A percentile compares a stretch with the other conserved stretches of the same genome.
phyloP scores from a whole-genome alignment of 2,888 invertebrate species.

The Drosophila mettleri region DNA sequence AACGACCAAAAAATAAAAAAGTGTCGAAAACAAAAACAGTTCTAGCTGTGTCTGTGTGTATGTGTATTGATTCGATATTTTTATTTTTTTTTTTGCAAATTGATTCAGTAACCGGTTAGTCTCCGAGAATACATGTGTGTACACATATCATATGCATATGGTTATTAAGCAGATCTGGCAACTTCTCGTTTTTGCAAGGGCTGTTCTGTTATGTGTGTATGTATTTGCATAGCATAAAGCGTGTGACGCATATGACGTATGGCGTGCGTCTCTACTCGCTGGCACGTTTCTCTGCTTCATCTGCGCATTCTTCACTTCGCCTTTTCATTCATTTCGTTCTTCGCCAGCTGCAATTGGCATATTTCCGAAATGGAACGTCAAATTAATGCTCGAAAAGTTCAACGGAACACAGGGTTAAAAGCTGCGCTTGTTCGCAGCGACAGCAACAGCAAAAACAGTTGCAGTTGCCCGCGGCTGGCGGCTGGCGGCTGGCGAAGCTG shows the following conservation, averaged over 20 bases:
- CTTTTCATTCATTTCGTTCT: constrained; percentile 16
- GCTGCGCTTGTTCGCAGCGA: constrained; percentile 46
- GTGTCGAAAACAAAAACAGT: constrained; percentile 13
- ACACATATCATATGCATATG: constrained; percentile 36
- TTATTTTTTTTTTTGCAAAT: constrained; percentile 50
- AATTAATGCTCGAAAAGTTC: constrained; percentile 46
- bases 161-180: constrained; percentile 38
- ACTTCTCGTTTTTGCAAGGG: constrained; percentile 30
- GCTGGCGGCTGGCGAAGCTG: too few species aligned
- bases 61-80: constrained; percentile 19
- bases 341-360: constrained; percentile 48
- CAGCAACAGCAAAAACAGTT: constrained; percentile 6
- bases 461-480: constrained; percentile 11
- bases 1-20: constrained; percentile 8
- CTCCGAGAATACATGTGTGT: constrained; percentile 21
- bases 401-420: constrained; percentile 47
- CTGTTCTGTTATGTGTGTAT: constrained; percentile 25
- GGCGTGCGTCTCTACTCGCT: too few species aligned
- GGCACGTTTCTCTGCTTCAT: neutral
- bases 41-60: constrained; percentile 43
- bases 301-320: neutral
- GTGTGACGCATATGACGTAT: neutral
- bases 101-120: constrained; percentile 67
- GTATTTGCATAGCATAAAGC: constrained; percentile 11
- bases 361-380: constrained; percentile 44